Evolutionary conservation across 2,888 invertebrate genomes (phyloP).

Genomic region (Synanthedon vespiformis): DNA sequence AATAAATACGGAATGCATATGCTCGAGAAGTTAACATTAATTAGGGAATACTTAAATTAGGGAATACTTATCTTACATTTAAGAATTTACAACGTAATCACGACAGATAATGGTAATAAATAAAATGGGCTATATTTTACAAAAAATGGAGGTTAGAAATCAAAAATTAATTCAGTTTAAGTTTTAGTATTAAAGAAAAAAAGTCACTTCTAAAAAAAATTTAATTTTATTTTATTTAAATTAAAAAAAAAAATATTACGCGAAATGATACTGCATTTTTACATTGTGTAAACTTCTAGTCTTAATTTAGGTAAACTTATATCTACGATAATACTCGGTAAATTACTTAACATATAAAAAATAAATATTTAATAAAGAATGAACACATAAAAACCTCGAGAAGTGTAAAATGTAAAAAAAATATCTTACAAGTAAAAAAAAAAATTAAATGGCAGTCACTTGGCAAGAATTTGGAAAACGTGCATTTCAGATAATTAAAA

Average conservation of each 20-base stretch:
- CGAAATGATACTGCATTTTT: too few species aligned
- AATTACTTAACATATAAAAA: conserved; percentile 1
- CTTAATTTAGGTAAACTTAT: conserved; percentile 2
- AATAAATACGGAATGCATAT: conserved; percentile 34
- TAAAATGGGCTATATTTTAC: conserved; percentile 8
- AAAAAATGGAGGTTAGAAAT: too few species aligned
- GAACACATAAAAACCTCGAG: conserved; percentile 18
- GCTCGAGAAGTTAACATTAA: conserved; percentile 1
- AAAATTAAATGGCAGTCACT: too few species aligned
- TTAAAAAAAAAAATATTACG: too few species aligned
- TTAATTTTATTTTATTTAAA: too few species aligned
- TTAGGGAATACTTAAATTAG: neutral
- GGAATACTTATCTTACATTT: neutral
- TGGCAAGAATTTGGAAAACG: too few species aligned
- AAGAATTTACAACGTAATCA: conserved; percentile 28
- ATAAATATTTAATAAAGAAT: conserved; percentile 16
- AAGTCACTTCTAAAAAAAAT: too few species aligned
- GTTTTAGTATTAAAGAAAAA: too few species aligned
- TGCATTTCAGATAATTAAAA: too few species aligned
- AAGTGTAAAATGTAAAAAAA: too few species aligned
- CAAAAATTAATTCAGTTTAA: too few species aligned
- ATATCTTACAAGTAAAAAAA: too few species aligned
- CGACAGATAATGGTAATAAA: conserved; percentile 28
- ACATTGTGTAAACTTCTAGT: neutral
- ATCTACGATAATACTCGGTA: conserved; percentile 7